A percentile compares a stretch with the other conserved stretches of the same genome.
Conservation (phyloP, 1,140 invertebrate genomes). For the Thaumetopoea pityocampa region DNA sequence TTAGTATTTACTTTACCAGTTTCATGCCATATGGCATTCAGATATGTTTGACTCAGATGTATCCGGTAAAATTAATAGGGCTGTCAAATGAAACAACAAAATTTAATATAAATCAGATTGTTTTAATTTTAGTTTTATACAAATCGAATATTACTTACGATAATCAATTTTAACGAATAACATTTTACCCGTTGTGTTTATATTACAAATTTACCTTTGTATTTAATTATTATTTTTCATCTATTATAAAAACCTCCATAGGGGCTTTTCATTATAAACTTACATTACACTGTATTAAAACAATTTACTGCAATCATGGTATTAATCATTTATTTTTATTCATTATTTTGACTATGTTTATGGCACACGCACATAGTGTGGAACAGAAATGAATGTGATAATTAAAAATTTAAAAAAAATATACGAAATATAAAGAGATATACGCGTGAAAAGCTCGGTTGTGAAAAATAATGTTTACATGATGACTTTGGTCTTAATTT, state of each 20-base stretch:
- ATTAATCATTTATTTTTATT: conserved; percentile 47
- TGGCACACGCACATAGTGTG: conserved; percentile 66
- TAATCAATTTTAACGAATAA: conserved; percentile 72
- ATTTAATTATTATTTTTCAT: conserved; percentile 52
- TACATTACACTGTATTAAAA: conserved; percentile 63
- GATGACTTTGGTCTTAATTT: conserved; percentile 2
- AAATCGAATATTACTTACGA: conserved; percentile 75
- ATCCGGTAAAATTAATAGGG: conserved; percentile 1
- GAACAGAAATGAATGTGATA: conserved; percentile 27
- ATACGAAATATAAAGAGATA: conserved; percentile 3
- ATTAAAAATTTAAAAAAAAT: too few relatives aligned
- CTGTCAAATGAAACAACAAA: conserved; percentile 43
- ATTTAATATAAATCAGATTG: conserved; percentile 75
- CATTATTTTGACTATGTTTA: conserved; percentile 55
- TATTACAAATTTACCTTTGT: conserved; percentile 74
- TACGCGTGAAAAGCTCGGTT: conserved; percentile 12
- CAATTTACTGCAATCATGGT: conserved; percentile 64
- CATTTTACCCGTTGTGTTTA: conserved; percentile 71
- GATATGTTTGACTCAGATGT: neutral
- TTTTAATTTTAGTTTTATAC: conserved; percentile 77
- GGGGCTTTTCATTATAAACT: conserved; percentile 71
- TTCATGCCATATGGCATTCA: neutral
- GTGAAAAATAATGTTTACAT: conserved; percentile 7
- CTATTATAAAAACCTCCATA: conserved; percentile 77
- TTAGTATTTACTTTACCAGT: neutral